Percentiles rank a stretch among this genome's conserved stretches.
phyloP scores from a whole-genome alignment of 2,113 vertebrate species.

The Periophthalmus modestus region DNA sequence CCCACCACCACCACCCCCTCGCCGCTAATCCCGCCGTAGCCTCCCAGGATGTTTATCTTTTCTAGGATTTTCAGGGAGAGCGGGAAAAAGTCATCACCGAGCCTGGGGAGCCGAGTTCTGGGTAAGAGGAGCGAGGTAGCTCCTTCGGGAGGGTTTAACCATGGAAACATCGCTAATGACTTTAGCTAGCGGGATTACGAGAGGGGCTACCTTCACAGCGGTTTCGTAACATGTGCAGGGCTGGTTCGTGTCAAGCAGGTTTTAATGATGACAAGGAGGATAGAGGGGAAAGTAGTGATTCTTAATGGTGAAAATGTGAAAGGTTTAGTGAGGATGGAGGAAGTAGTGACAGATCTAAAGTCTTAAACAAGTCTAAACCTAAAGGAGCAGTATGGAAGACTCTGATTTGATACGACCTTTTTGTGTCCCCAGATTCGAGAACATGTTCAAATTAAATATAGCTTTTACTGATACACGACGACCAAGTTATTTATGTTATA shows the following conservation, averaged over 20 bases:
- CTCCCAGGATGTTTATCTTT: slow-evolving; percentile 56
- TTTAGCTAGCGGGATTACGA: not conserved
- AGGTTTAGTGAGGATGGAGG: not conserved
- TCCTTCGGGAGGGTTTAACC: slow-evolving; percentile 9
- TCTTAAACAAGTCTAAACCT: too few species aligned
- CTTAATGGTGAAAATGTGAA: not conserved
- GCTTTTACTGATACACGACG: too few species aligned
- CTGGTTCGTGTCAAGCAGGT: not conserved
- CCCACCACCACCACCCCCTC: too few species aligned
- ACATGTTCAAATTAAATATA: too few species aligned
- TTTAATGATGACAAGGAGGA: not conserved
- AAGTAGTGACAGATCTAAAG: not conserved
- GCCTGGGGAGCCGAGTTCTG: slow-evolving; percentile 18
- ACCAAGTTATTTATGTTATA: too few species aligned
- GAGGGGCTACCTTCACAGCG: slow-evolving; percentile 1
- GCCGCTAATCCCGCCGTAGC: slow-evolving; percentile 13
- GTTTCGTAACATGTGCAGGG: not conserved
- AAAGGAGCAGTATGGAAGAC: too few species aligned
- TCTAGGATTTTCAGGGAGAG: slow-evolving; percentile 29
- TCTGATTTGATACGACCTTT: too few species aligned
- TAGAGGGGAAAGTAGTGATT: not conserved
- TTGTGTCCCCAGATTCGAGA: too few species aligned
- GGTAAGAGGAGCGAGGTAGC: slow-evolving; percentile 13
- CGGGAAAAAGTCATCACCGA: not conserved
- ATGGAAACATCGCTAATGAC: slow-evolving; percentile 1